A percentile compares a stretch with the other conserved stretches of the same genome.
Conservation (phyloP, 1,140 invertebrate species). For the Aporrectodea caliginosa region DNA sequence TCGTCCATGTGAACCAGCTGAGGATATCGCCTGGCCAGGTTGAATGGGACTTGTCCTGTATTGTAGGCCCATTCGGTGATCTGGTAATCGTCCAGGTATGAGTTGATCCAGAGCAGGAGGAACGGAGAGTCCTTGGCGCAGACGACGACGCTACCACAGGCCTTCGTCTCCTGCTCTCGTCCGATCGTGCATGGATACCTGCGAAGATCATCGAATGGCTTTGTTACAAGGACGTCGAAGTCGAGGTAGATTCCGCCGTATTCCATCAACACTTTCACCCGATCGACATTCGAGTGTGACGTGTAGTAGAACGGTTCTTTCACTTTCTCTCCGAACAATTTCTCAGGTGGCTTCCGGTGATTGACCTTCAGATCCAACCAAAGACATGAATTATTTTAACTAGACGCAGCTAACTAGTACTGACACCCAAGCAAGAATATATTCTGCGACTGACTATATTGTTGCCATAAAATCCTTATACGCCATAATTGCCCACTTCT, state of each 20-base stretch:
- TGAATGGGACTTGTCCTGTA: conserved; percentile 31
- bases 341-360: conserved; percentile 22
- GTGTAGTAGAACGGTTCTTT: conserved; percentile 31
- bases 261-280: conserved; percentile 31
- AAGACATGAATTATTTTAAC: neutral
- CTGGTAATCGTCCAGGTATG: conserved; percentile 32
- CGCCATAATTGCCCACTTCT: too few species aligned
- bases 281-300: conserved; percentile 33
- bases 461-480: too few species aligned
- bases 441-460: too few species aligned
- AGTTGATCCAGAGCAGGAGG: conserved; percentile 32
- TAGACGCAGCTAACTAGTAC: neutral
- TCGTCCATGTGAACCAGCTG: conserved; percentile 29
- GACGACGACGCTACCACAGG: conserved; percentile 33
- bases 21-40: conserved; percentile 31
- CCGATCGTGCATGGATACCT: conserved; percentile 52
- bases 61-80: conserved; percentile 34
- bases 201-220: conserved; percentile 47
- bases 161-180: conserved; percentile 28
- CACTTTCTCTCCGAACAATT: conserved; percentile 27
- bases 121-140: conserved; percentile 30
- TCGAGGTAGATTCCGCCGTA: conserved; percentile 35
- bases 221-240: conserved; percentile 30
- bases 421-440: too few species aligned
- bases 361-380: conserved; percentile 9